Conservation (phyloP, 1,140 invertebrate species). For the Muscidifurax raptorellus region DNA sequence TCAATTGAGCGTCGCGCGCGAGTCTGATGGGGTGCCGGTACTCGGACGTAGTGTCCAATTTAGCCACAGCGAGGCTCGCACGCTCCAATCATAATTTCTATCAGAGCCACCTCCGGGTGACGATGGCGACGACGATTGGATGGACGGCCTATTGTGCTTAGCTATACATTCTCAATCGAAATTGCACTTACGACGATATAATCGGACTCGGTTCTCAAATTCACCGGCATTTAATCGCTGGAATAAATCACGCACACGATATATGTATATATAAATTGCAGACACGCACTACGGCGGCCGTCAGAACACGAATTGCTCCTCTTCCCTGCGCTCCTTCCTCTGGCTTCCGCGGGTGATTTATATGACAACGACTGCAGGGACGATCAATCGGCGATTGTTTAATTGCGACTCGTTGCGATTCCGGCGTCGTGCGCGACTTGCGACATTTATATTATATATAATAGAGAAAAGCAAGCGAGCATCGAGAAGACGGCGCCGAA, state of each 20-base stretch:
- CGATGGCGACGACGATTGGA: constrained; percentile 70
- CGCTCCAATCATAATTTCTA: constrained; percentile 75
- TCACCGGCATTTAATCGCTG: neutral
- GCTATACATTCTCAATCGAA: constrained; percentile 44
- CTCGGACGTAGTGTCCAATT: neutral
- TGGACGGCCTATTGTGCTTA: constrained; percentile 70
- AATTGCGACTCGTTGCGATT: neutral
- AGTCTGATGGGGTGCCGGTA: too few relatives aligned
- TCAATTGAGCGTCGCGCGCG: constrained; percentile 21
- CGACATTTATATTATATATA: neutral
- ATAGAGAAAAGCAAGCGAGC: neutral
- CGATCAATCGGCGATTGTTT: neutral
- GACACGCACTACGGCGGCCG: constrained; percentile 54
- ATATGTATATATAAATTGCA: neutral
- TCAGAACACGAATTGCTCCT: constrained; percentile 48
- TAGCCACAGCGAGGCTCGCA: constrained; percentile 52
- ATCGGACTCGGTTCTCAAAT: neutral
- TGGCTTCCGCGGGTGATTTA: constrained; percentile 52
- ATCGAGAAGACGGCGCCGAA: too few relatives aligned
- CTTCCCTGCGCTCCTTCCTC: constrained; percentile 47
- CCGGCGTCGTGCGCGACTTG: too few relatives aligned
- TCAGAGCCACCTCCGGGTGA: constrained; percentile 76
- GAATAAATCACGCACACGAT: neutral
- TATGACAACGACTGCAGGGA: neutral
- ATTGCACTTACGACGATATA: constrained; percentile 17